phyloP scores from a whole-genome alignment of 1,140 invertebrate species.

The Drosophila saltans region DNA sequence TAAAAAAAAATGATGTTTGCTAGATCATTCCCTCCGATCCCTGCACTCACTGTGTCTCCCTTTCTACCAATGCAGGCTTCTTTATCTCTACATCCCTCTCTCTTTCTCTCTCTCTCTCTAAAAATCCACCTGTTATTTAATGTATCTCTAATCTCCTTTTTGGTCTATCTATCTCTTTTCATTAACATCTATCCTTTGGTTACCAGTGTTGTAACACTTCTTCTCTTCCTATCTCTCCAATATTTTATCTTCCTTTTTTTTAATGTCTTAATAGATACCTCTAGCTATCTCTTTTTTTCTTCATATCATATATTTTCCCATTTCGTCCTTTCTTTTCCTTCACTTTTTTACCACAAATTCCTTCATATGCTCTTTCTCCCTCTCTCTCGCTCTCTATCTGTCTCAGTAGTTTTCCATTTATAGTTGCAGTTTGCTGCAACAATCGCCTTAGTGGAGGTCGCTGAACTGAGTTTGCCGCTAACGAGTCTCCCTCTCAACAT shows the following conservation, averaged over 20 bases:
- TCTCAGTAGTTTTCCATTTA: constrained; percentile 57
- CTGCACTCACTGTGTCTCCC: no score
- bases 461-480: constrained; percentile 51
- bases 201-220: no score
- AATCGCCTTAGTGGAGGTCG: constrained; percentile 56
- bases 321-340: background rate
- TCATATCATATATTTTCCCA: background rate
- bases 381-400: constrained; percentile 32
- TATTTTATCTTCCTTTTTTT: no score
- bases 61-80: no score
- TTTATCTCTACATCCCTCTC: no score
- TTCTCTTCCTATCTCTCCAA: no score
- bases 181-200: no score
- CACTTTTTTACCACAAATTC: background rate
- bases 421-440: constrained; percentile 57
- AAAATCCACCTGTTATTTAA: no score
- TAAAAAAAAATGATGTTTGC: background rate
- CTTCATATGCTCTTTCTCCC: constrained; percentile 6
- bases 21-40: background rate
- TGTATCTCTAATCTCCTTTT: no score
- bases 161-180: no score
- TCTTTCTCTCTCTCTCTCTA: background rate
- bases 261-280: background rate
- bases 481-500: background rate
- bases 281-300: background rate